Conservation (phyloP, 2,797 vertebrate genomes). For the Spinus olivaceus region DNA sequence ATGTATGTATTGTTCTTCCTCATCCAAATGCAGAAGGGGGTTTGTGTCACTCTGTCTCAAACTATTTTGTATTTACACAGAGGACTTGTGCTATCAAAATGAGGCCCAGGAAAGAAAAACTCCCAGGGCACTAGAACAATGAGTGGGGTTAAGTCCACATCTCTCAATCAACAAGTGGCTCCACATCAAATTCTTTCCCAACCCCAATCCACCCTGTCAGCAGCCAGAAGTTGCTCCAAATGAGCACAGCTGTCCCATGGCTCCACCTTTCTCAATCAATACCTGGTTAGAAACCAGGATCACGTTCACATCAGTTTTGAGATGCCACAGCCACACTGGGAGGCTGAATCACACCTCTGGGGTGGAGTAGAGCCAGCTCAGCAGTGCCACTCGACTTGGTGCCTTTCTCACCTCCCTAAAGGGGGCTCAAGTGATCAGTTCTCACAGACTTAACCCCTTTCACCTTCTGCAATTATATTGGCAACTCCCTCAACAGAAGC, state of each 20-base stretch:
- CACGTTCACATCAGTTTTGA: background rate
- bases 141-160: background rate
- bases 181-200: background rate
- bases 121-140: background rate
- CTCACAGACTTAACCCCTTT: background rate
- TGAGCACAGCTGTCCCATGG: background rate
- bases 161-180: background rate
- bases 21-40: background rate
- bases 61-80: background rate
- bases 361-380: background rate
- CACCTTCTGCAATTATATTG: background rate
- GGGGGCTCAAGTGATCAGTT: background rate
- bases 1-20: background rate
- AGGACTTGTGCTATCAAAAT: background rate
- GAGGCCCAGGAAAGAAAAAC: background rate
- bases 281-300: background rate
- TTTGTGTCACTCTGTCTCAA: background rate
- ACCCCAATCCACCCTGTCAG: background rate
- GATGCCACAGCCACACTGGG: background rate
- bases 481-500: background rate
- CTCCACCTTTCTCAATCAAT: background rate
- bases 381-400: fast-evolving
- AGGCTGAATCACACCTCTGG: fast-evolving
- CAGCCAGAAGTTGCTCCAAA: background rate
- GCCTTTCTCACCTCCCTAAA: background rate